Evolutionary conservation across 2,888 invertebrate genomes (phyloP).

Genomic region (Pollenia angustigena): DNA sequence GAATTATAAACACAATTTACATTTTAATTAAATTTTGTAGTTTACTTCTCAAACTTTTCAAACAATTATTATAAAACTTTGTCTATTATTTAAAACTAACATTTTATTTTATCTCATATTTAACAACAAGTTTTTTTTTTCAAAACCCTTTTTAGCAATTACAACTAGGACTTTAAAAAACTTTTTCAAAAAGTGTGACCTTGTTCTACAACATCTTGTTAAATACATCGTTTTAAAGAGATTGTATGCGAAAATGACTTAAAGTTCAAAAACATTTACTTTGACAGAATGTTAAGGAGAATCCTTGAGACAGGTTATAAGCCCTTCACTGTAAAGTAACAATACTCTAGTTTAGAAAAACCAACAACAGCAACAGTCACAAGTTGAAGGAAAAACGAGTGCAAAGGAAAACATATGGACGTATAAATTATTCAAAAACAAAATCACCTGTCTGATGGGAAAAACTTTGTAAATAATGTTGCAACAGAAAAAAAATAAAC

Average conservation of each 20-base stretch:
- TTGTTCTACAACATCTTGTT: conserved; percentile 28
- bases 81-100: neutral
- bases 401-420: neutral
- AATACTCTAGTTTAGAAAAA: conserved; percentile 34
- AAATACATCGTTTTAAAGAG: neutral
- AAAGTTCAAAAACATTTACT: conserved; percentile 60
- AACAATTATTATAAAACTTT: conserved; percentile 26
- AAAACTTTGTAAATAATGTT: conserved; percentile 40
- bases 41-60: neutral
- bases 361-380: conserved; percentile 8
- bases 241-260: conserved; percentile 2
- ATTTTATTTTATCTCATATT: neutral
- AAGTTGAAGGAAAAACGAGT: conserved; percentile 1
- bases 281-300: conserved; percentile 59
- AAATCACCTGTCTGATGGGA: conserved; percentile 66
- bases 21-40: conserved; percentile 4
- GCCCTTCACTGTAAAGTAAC: conserved; percentile 49
- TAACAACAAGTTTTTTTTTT: conserved; percentile 18
- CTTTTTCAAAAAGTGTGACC: conserved; percentile 43
- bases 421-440: conserved; percentile 49
- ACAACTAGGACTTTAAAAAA: conserved; percentile 8
- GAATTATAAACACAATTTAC: neutral
- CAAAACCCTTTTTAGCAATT: conserved; percentile 14
- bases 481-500: neutral
- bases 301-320: conserved; percentile 68